Evolutionary conservation across 2,113 vertebrate species (phyloP).

Genomic region (Pedionomus torquatus): DNA sequence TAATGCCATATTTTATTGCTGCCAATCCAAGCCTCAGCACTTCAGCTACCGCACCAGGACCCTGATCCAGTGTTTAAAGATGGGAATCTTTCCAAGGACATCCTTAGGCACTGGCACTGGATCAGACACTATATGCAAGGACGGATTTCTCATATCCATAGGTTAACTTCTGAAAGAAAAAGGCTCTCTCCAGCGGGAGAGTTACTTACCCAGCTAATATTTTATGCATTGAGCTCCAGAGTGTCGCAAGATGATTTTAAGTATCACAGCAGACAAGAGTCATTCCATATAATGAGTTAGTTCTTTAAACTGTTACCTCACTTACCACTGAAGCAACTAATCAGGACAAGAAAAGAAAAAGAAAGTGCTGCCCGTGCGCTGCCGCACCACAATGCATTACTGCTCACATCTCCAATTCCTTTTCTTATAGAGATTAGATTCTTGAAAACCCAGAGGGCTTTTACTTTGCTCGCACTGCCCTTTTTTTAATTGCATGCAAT

Average conservation of each 20-base stretch:
- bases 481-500: constrained; percentile 24
- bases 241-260: constrained; percentile 27
- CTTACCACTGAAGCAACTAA: constrained; percentile 41
- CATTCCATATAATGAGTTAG: constrained; percentile 39
- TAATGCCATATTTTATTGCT: background rate
- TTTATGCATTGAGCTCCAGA: constrained; percentile 42
- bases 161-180: constrained; percentile 31
- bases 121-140: constrained; percentile 24
- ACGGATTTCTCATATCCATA: constrained; percentile 1
- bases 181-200: background rate
- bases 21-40: constrained; percentile 13
- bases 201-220: constrained; percentile 42
- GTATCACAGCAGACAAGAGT: constrained; percentile 30
- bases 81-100: constrained; percentile 48
- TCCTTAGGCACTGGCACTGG: constrained; percentile 50
- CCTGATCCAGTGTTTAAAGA: background rate
- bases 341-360: background rate
- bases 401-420: background rate
- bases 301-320: constrained; percentile 59
- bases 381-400: background rate
- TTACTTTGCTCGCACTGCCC: background rate
- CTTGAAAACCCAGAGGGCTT: background rate
- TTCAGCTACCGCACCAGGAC: constrained; percentile 12
- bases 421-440: background rate
- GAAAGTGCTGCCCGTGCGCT: background rate